These are phyloP conservation scores for Scaptomyza montana DNA, from an alignment of 1,140 invertebrate genomes.

Conservation along the genomic window DNA sequence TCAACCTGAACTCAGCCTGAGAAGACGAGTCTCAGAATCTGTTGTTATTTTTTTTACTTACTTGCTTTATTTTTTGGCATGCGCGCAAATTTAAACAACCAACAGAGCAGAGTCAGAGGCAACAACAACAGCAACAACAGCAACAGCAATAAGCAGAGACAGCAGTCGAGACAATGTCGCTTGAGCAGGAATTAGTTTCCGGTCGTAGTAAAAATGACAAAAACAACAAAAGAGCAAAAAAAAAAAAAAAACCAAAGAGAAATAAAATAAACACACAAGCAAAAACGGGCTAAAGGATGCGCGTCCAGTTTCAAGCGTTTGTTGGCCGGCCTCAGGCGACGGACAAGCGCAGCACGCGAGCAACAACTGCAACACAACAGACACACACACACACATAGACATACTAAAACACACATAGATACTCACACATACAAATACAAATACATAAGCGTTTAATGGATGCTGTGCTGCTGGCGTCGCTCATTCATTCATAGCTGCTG, in stretches of 20 bases:
- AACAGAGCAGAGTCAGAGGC: slow-evolving; percentile 5
- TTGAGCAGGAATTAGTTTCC: slow-evolving; percentile 81
- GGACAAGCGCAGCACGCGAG: slow-evolving; percentile 63
- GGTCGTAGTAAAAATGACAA: slow-evolving; percentile 83
- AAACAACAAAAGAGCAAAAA: slow-evolving; percentile 51
- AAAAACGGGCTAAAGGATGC: slow-evolving; percentile 75
- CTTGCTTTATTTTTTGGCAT: slow-evolving; percentile 74
- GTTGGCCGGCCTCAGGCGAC: slow-evolving; percentile 27
- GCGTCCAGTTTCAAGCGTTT: slow-evolving; percentile 22
- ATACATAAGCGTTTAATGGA: slow-evolving; percentile 10
- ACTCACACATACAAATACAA: slow-evolving; percentile 20
- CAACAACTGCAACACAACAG: slow-evolving; percentile 41
- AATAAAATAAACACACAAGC: slow-evolving; percentile 49
- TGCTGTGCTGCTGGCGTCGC: slow-evolving; percentile 34
- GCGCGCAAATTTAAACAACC: slow-evolving; percentile 60
- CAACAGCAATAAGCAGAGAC: slow-evolving; percentile 22
- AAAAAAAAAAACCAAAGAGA: slow-evolving; percentile 32
- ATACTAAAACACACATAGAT: slow-evolving; percentile 31
- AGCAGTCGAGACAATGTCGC: slow-evolving; percentile 50
- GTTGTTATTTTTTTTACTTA: no score
- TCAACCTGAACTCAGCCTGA: slow-evolving; percentile 35
- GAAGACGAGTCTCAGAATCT: slow-evolving; percentile 32
- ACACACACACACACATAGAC: not conserved
- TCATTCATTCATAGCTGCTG: slow-evolving; percentile 42
- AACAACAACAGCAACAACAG: slow-evolving; percentile 20